Base-by-base conservation (phyloP, 35 echinoderm and acorn worm genomes). In the Eucidaris tribuloides region DNA sequence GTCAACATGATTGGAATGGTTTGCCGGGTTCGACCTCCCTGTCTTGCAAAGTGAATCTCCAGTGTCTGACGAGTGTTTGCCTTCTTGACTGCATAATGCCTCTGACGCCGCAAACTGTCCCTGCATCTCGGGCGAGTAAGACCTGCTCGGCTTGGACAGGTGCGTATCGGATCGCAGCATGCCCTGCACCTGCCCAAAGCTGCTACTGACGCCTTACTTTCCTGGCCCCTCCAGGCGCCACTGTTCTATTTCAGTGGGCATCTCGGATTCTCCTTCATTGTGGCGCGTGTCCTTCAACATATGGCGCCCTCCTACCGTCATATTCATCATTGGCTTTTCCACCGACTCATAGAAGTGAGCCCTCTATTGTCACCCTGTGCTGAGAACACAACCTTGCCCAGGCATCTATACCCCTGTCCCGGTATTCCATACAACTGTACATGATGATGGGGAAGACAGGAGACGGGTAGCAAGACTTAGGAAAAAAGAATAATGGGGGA, bases 271-370 rank as follows among this genome's bases (percentile, higher is more conserved):
- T 32, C 44, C 62, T 71, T 63, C 82, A 23, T 49, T 39, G 41
- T 71, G 22, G 39, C n/a, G 63, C 18, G 25, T 44, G 33, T 44
- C 44, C 14, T 60, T 49, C 33, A 36, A 70, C n/a, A 38, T 33
- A 23, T 68, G 42, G 38, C 32, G 19, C 22, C 85, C 84, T 50
- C 76, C 90, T 44, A 74, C 82, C 0, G 90, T 92, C 78, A 92
- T 77, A 44, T 92, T 86, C 23, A 92, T 3, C 90, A 92, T 92
- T 19, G 87, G 84, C 23, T 82, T 92, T 77, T 92, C 90, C 19
- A 92, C 79, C 0, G 90, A 92, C 28, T 82, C 39, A 64, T 87
- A 92, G 84, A 76, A 20, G 78, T n/a, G 44, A 92, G 56, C 29
- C 78, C 87, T 55, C 50, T 33, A 24, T 56, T 65, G 37, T 39